Conservation (phyloP, 2,113 vertebrate genomes). For the Alectura lathami region DNA sequence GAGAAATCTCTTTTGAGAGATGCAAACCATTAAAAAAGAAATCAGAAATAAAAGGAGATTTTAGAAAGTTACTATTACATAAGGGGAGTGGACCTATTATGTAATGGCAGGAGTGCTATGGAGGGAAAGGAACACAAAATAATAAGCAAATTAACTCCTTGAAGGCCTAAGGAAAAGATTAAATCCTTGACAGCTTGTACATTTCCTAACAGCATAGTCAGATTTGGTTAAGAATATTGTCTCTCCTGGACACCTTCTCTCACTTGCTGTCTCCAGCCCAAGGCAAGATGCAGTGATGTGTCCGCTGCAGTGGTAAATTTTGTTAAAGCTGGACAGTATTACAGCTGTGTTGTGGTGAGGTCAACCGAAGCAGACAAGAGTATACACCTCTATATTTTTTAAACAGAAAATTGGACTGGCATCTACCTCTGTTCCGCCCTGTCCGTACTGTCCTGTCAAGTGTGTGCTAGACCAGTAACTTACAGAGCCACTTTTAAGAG, state of each 20-base stretch:
- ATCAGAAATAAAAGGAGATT: not conserved
- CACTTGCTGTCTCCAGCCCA: not conserved
- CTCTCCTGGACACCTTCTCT: not conserved
- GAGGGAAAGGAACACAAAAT: not conserved
- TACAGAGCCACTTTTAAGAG: not conserved
- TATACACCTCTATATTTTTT: not conserved
- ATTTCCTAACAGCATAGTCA: not conserved
- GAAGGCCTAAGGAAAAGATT: not conserved
- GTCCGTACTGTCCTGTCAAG: not conserved
- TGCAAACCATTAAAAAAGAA: not conserved
- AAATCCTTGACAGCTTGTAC: not conserved
- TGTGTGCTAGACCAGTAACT: not conserved
- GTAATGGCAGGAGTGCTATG: not conserved
- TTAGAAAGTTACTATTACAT: slow-evolving; percentile 41
- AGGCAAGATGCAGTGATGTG: not conserved
- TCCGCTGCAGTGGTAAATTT: not conserved
- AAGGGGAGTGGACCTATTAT: not conserved
- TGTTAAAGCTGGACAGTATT: not conserved
- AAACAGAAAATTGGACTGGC: not conserved
- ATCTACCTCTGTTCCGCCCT: not conserved
- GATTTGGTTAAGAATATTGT: not conserved
- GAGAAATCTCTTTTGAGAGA: slow-evolving; percentile 4
- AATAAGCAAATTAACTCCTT: not conserved
- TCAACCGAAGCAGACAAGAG: not conserved
- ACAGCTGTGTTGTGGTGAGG: not conserved